Evolutionary conservation across 2,888 invertebrate species (phyloP).

Genomic region (Dione vanillae): DNA sequence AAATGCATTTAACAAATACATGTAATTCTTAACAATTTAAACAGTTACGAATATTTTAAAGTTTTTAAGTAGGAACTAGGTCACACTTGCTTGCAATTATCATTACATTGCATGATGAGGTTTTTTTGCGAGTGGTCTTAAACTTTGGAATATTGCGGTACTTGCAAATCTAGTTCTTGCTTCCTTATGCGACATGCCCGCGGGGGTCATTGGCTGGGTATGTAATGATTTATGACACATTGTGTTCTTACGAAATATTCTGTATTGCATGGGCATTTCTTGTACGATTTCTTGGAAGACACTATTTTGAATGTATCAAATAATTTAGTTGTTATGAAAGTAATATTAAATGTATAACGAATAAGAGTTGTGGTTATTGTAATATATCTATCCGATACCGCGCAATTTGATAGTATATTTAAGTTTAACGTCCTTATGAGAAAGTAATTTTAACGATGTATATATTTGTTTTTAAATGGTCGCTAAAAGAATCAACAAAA

Average conservation of each 20-base stretch:
- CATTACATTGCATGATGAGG: background rate
- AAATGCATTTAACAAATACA: too few species aligned
- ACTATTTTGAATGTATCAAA: constrained; percentile 5
- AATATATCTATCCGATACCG: background rate
- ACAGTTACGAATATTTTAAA: constrained; percentile 6
- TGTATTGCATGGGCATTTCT: background rate
- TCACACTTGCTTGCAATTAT: constrained; percentile 18
- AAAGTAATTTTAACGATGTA: too few species aligned
- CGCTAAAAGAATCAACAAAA: too few species aligned
- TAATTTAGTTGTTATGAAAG: background rate
- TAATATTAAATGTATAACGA: background rate
- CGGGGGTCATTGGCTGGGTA: constrained; percentile 24
- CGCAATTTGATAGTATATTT: background rate
- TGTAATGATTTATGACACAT: constrained; percentile 29
- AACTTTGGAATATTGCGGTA: constrained; percentile 5
- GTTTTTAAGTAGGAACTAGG: constrained; percentile 6
- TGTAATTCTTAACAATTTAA: background rate
- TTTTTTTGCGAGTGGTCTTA: constrained; percentile 11
- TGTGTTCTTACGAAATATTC: constrained; percentile 19
- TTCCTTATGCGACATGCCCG: constrained; percentile 23
- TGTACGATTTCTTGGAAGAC: background rate
- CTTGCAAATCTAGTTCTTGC: constrained; percentile 15
- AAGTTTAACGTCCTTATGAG: background rate
- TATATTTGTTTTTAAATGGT: too few species aligned
- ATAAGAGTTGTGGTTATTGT: background rate